A percentile compares a stretch with the other conserved stretches of the same genome.
phyloP scores from a whole-genome alignment of 2,797 vertebrate genomes.

The Chiroxiphia lanceolata region DNA sequence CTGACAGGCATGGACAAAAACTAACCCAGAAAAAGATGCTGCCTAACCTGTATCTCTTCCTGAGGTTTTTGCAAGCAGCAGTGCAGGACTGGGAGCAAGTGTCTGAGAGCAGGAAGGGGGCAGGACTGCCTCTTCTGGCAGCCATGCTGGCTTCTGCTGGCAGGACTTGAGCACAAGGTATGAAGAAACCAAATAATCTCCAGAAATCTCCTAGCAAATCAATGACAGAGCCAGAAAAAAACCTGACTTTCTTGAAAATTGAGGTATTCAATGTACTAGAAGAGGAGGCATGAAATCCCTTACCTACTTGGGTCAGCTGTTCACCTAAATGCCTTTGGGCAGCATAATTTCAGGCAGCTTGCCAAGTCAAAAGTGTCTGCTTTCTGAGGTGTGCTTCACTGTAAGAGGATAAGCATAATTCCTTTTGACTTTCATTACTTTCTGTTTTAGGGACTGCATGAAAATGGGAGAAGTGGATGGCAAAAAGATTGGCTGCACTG shows the following conservation, averaged over 20 bases:
- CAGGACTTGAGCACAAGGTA: neutral
- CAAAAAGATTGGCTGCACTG: conserved; percentile 98
- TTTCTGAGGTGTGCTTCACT: neutral
- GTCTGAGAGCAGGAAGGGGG: neutral
- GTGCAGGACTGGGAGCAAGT: neutral
- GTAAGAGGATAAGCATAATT: neutral
- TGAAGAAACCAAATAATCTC: neutral
- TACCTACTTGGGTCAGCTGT: neutral
- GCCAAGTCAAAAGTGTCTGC: neutral
- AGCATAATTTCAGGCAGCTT: neutral
- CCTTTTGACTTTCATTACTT: conserved; percentile 46
- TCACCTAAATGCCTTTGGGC: neutral
- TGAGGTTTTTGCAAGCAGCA: neutral
- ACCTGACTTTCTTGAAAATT: neutral
- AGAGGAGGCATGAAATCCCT: neutral
- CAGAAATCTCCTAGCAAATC: neutral
- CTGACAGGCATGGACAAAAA: neutral
- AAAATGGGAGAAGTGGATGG: conserved; percentile 98
- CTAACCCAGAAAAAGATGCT: neutral
- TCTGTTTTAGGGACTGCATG: conserved; percentile 92
- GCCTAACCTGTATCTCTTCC: neutral
- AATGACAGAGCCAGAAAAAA: neutral
- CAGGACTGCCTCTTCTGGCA: neutral
- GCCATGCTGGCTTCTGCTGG: neutral
- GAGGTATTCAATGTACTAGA: neutral